phyloP scores from a whole-genome alignment of 2,113 vertebrate genomes.

The Xenopus tropicalis region DNA sequence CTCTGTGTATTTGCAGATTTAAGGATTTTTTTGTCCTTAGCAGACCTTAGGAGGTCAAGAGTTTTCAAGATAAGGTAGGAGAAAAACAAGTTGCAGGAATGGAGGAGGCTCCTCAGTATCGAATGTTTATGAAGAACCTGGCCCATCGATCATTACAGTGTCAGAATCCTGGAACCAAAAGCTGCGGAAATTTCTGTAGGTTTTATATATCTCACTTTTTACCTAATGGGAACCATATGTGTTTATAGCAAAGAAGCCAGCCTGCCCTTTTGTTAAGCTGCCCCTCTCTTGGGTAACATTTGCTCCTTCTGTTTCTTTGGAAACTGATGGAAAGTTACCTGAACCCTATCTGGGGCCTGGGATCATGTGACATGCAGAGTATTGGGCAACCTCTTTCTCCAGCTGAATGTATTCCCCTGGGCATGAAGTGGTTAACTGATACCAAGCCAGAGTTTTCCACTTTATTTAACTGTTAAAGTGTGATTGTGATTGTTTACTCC shows the following conservation, averaged over 20 bases:
- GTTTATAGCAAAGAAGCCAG: neutral
- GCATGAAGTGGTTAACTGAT: neutral
- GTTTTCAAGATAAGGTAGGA: neutral
- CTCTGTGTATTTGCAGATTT: neutral
- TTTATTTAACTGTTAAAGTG: neutral
- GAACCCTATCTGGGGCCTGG: slow-evolving; percentile 2
- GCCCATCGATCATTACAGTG: slow-evolving; percentile 9
- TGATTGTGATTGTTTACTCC: neutral
- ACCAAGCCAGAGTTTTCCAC: neutral
- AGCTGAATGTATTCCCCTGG: neutral
- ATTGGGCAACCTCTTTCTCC: neutral
- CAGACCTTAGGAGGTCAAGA: neutral
- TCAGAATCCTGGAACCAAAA: neutral
- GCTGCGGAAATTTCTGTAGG: neutral
- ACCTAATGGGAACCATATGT: slow-evolving; percentile 35
- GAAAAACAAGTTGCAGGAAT: neutral
- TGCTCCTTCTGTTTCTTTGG: slow-evolving; percentile 18
- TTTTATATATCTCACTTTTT: slow-evolving; percentile 5
- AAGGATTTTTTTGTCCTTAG: neutral
- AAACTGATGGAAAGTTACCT: slow-evolving; percentile 19
- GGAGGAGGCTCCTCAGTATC: neutral
- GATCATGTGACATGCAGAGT: slow-evolving; percentile 20
- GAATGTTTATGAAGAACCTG: neutral
- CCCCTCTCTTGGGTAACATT: slow-evolving; percentile 25
- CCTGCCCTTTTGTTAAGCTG: neutral